Evolutionary conservation across 1,140 invertebrate species (phyloP).

Genomic region (Bombyx mandarina): DNA sequence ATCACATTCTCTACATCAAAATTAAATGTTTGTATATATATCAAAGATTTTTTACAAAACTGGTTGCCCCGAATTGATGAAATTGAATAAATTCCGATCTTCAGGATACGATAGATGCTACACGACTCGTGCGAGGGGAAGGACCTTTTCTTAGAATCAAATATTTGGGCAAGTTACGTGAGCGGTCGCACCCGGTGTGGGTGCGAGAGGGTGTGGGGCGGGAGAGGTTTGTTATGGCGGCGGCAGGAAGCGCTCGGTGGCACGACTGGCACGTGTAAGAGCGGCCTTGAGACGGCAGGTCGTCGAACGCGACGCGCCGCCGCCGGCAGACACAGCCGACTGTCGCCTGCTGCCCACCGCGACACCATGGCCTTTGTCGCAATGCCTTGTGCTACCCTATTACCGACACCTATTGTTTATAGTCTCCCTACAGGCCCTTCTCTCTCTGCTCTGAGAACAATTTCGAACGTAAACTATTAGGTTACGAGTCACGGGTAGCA

Average conservation of each 20-base stretch:
- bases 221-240: conserved; percentile 64
- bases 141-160: conserved; percentile 21
- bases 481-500: not conserved
- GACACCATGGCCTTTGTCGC: conserved; percentile 40
- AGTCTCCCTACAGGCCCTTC: not conserved
- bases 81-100: not conserved
- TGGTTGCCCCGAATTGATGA: not conserved
- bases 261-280: conserved; percentile 65
- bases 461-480: not conserved
- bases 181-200: conserved; percentile 12
- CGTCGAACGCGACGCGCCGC: conserved; percentile 52
- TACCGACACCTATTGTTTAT: conserved; percentile 1
- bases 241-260: conserved; percentile 60
- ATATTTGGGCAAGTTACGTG: conserved; percentile 25
- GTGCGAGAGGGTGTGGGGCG: conserved; percentile 23
- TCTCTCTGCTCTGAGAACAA: not conserved
- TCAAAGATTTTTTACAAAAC: not conserved
- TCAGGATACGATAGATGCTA: not conserved
- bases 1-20: too few relatives aligned
- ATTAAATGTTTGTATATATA: too few relatives aligned
- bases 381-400: conserved; percentile 8
- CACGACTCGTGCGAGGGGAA: conserved; percentile 3
- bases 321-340: conserved; percentile 31
- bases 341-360: conserved; percentile 27
- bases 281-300: conserved; percentile 66